phyloP scores from a whole-genome alignment of 2,797 vertebrate genomes.

The Pachyuromys duprasi region DNA sequence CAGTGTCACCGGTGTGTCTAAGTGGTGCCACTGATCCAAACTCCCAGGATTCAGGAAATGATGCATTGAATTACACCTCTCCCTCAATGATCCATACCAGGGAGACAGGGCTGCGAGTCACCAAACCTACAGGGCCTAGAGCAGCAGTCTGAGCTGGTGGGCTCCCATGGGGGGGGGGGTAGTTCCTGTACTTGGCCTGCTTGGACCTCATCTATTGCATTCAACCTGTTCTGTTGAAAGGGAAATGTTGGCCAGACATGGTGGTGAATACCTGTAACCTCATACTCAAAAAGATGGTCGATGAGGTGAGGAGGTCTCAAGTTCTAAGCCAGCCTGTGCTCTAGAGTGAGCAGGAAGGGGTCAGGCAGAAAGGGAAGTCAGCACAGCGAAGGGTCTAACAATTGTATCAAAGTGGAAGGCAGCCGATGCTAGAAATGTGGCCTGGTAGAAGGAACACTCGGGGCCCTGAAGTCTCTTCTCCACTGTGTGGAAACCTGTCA shows the following conservation, averaged over 20 bases:
- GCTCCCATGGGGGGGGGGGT: rapidly evolving
- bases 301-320: not conserved
- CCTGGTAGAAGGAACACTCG: not conserved
- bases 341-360: not conserved
- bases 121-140: not conserved
- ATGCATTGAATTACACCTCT: rapidly evolving
- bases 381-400: not conserved
- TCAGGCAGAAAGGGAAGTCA: not conserved
- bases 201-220: not conserved
- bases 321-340: not conserved
- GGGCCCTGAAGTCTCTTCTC: not conserved
- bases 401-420: not conserved
- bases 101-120: rapidly evolving
- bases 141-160: not conserved
- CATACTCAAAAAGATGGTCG: not conserved
- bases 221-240: not conserved
- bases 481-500: not conserved
- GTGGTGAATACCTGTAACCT: not conserved
- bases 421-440: not conserved
- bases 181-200: not conserved
- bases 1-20: not conserved
- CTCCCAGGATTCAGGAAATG: not conserved
- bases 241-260: not conserved
- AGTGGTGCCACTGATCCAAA: not conserved
- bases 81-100: not conserved